phyloP scores from a whole-genome alignment of 2,797 vertebrate genomes.

The Sebastes aleutianus region DNA sequence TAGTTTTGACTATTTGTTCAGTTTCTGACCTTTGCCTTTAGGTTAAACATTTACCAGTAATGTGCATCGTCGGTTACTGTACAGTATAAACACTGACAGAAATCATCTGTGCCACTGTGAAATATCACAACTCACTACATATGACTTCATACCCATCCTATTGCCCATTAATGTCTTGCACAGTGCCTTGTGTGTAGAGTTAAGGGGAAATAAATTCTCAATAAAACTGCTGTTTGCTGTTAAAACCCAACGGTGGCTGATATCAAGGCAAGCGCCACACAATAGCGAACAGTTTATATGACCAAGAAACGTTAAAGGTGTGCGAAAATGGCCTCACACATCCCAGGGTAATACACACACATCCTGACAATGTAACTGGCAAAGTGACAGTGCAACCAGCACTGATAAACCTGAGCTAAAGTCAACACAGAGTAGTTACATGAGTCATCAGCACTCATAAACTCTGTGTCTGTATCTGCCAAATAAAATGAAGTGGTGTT shows the following conservation, averaged over 20 bases:
- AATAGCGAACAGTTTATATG: background rate
- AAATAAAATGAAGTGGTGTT: background rate
- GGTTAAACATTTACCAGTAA: constrained; percentile 39
- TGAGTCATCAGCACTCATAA: constrained; percentile 1
- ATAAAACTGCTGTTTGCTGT: background rate
- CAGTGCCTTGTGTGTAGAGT: background rate
- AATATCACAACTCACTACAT: background rate
- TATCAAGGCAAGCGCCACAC: background rate
- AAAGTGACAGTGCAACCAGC: background rate
- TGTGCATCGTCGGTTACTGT: background rate
- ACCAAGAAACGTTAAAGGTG: background rate
- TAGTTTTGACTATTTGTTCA: background rate
- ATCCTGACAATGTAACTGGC: background rate
- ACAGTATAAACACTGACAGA: background rate
- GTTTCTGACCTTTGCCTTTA: constrained; percentile 13
- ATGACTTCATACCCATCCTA: background rate
- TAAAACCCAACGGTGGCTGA: background rate
- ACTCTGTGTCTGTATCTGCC: background rate
- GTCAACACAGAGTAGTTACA: background rate
- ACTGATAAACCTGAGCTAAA: constrained; percentile 6
- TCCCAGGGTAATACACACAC: background rate
- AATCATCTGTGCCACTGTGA: background rate
- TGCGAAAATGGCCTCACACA: background rate
- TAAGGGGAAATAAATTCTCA: background rate
- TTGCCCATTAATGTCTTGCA: background rate